These are phyloP conservation scores for Asarcornis scutulata DNA, from an alignment of 2,113 vertebrate genomes.

Conservation along the genomic window DNA sequence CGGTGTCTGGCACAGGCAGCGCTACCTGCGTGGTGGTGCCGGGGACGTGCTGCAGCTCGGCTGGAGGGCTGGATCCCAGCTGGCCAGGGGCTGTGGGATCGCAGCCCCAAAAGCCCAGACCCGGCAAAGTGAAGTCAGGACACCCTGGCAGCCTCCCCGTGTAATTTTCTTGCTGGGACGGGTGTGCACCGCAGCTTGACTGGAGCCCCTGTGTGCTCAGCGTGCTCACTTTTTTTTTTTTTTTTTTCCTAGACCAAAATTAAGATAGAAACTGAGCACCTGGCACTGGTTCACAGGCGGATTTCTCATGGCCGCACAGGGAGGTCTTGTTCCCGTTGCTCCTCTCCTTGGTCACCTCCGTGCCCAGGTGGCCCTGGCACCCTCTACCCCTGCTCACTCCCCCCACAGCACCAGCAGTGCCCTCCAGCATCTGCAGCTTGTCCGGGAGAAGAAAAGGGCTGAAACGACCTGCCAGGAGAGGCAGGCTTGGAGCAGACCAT, in stretches of 20 bases:
- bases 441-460: neutral
- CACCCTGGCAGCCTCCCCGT: slow-evolving; percentile 21
- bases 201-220: slow-evolving; percentile 50
- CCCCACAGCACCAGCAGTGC: neutral
- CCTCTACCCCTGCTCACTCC: neutral
- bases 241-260: slow-evolving; percentile 4
- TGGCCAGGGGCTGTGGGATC: neutral
- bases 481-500: neutral
- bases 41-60: neutral
- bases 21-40: neutral
- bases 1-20: neutral
- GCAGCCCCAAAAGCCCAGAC: neutral
- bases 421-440: neutral
- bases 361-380: neutral
- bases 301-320: neutral
- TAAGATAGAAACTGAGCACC: slow-evolving; percentile 48
- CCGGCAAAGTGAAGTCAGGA: slow-evolving; percentile 32
- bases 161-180: slow-evolving; percentile 44
- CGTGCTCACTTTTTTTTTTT: neutral
- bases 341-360: neutral
- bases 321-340: neutral
- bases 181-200: slow-evolving; percentile 15
- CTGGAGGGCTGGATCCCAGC: neutral
- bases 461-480: neutral
- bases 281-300: neutral